Evolutionary conservation across 2,888 invertebrate species (phyloP).

Genomic region (Stramonita haemastoma): DNA sequence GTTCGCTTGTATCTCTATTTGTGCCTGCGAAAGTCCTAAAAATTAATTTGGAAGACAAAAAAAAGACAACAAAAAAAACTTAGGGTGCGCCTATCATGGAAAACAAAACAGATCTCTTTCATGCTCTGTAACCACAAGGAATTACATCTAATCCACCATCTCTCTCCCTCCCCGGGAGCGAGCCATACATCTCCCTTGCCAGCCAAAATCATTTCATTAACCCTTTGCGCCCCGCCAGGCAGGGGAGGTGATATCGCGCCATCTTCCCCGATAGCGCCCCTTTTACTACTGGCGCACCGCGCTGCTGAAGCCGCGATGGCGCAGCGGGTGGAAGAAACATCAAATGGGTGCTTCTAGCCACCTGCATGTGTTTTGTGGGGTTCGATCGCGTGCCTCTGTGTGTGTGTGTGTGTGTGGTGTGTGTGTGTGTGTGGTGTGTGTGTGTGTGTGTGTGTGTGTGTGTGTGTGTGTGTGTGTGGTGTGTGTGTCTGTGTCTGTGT

Average conservation of each 20-base stretch:
- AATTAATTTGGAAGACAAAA: background rate
- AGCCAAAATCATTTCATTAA: constrained; percentile 8
- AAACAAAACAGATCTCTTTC: constrained; percentile 33
- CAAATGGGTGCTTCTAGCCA: background rate
- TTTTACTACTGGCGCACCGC: background rate
- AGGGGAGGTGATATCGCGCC: constrained; percentile 16
- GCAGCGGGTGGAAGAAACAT: background rate
- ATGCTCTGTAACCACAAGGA: constrained; percentile 32
- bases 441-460: background rate
- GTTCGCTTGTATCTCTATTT: background rate
- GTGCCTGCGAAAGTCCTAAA: background rate
- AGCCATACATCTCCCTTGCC: background rate
- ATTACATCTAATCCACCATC: constrained; percentile 33
- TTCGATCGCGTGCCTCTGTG: background rate
- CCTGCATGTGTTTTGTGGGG: background rate
- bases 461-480: constrained; percentile 17
- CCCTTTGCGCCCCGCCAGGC: background rate
- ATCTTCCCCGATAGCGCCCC: constrained; percentile 15
- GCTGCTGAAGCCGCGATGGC: background rate
- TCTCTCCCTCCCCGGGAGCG: background rate
- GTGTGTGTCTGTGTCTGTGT: constrained; percentile 24
- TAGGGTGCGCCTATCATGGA: background rate
- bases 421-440: too few species aligned
- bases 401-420: background rate
- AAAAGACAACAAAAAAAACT: background rate